Conservation (phyloP, 2,888 invertebrate species). For the Papilio demoleus region DNA sequence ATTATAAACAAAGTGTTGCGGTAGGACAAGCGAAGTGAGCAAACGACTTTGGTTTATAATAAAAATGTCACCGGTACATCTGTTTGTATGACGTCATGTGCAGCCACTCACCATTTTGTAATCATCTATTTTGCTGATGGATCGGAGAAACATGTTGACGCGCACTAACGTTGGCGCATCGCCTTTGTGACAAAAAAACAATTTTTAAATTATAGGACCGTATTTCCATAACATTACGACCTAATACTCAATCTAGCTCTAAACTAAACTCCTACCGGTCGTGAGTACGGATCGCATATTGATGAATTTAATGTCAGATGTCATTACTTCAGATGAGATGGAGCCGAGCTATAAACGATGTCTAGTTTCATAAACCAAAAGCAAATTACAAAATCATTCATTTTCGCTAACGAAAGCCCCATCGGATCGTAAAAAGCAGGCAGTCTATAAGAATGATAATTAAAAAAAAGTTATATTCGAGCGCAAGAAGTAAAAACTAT, state of each 20-base stretch:
- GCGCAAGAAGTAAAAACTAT: slow-evolving; percentile 46
- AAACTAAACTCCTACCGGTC: slow-evolving; percentile 35
- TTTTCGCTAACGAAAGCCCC: slow-evolving; percentile 37
- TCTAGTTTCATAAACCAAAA: slow-evolving; percentile 37
- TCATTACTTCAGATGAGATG: slow-evolving; percentile 60
- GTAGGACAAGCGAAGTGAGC: slow-evolving; percentile 41
- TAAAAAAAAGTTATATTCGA: slow-evolving; percentile 43
- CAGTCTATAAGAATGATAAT: slow-evolving; percentile 61
- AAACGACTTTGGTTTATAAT: slow-evolving; percentile 70
- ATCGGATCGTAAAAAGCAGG: slow-evolving; percentile 66
- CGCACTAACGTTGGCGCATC: slow-evolving; percentile 93
- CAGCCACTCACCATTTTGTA: slow-evolving; percentile 97
- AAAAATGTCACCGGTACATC: slow-evolving; percentile 59
- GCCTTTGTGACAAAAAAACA: slow-evolving; percentile 83
- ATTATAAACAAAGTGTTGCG: slow-evolving; percentile 68
- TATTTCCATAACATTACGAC: slow-evolving; percentile 41
- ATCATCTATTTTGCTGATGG: slow-evolving; percentile 99
- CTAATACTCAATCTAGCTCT: slow-evolving; percentile 36
- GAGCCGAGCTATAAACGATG: slow-evolving; percentile 47
- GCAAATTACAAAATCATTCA: slow-evolving; percentile 31
- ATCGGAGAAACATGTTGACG: slow-evolving; percentile 98
- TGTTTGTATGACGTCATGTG: slow-evolving; percentile 58
- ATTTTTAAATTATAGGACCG: slow-evolving; percentile 55
- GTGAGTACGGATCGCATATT: slow-evolving; percentile 47
- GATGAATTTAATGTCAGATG: slow-evolving; percentile 70